phyloP scores from a whole-genome alignment of 2,888 invertebrate genomes.

The Himalopsyche anomala region DNA sequence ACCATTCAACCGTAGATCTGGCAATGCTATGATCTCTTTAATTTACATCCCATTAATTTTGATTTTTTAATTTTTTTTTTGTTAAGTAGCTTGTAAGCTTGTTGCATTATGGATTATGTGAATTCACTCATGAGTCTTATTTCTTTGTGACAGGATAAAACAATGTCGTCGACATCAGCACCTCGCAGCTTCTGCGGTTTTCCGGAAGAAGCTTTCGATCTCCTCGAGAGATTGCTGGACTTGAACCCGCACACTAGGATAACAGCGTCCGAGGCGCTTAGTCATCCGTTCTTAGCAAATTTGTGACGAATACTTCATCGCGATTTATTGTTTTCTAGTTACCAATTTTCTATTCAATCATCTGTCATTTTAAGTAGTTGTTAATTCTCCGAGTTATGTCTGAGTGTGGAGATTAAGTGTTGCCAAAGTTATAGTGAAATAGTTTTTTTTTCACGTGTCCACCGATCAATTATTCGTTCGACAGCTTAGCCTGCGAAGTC shows the following conservation, averaged over 20 bases:
- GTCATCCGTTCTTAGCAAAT: constrained; percentile 83
- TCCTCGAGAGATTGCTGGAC: constrained; percentile 84
- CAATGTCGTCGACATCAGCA: not conserved
- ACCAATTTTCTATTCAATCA: constrained; percentile 26
- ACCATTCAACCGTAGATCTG: too few relatives aligned
- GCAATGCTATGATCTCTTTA: too few relatives aligned
- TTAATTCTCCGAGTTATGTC: not conserved
- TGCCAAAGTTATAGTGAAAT: constrained; percentile 24
- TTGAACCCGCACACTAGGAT: constrained; percentile 86
- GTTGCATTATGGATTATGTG: not conserved
- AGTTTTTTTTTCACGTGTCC: not conserved
- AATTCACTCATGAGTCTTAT: not conserved
- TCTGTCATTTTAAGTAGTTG: constrained; percentile 4
- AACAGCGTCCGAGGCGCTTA: constrained; percentile 84
- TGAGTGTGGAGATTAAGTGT: not conserved
- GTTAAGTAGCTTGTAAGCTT: not conserved
- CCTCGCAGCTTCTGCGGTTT: constrained; percentile 72
- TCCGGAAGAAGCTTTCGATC: constrained; percentile 85
- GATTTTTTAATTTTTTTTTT: too few relatives aligned
- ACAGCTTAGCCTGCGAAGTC: too few relatives aligned
- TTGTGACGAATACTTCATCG: constrained; percentile 53
- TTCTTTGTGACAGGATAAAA: constrained; percentile 31
- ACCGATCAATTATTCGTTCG: not conserved
- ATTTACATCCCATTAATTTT: too few relatives aligned
- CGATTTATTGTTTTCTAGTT: not conserved